Conservation (phyloP, 2,797 vertebrate genomes). For the Diplodus sargus region DNA sequence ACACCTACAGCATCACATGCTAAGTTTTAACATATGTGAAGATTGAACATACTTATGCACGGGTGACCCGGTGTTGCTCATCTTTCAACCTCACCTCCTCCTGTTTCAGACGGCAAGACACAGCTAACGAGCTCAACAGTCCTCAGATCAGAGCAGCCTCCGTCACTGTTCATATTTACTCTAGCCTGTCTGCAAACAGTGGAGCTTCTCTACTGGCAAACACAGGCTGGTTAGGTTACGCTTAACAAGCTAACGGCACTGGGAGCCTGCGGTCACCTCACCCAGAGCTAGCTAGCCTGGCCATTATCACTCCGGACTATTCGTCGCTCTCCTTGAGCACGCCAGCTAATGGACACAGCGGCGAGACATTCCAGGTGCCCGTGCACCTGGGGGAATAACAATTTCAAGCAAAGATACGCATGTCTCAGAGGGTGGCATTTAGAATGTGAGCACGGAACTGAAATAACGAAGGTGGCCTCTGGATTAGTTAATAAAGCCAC, state of each 20-base stretch:
- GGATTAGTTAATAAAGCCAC: not conserved
- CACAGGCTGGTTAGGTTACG: not conserved
- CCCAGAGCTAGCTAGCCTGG: not conserved
- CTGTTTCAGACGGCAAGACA: not conserved
- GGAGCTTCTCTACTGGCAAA: not conserved
- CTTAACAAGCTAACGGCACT: not conserved
- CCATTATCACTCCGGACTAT: not conserved
- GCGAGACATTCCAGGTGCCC: not conserved
- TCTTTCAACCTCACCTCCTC: not conserved
- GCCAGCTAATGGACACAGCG: not conserved
- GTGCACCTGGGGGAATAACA: not conserved
- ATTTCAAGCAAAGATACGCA: not conserved
- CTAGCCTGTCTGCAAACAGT: not conserved
- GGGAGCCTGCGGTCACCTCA: not conserved
- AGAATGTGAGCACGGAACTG: not conserved
- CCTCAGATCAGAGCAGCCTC: not conserved
- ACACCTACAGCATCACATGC: no score
- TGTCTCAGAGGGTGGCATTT: not conserved
- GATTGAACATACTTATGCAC: not conserved
- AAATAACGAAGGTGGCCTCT: not conserved
- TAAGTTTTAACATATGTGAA: no score
- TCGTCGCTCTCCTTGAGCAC: not conserved
- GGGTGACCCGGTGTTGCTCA: not conserved
- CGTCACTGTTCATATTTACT: not conserved
- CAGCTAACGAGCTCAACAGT: not conserved